Conservation (phyloP, 2,797 vertebrate genomes). For the Synanceia verrucosa region DNA sequence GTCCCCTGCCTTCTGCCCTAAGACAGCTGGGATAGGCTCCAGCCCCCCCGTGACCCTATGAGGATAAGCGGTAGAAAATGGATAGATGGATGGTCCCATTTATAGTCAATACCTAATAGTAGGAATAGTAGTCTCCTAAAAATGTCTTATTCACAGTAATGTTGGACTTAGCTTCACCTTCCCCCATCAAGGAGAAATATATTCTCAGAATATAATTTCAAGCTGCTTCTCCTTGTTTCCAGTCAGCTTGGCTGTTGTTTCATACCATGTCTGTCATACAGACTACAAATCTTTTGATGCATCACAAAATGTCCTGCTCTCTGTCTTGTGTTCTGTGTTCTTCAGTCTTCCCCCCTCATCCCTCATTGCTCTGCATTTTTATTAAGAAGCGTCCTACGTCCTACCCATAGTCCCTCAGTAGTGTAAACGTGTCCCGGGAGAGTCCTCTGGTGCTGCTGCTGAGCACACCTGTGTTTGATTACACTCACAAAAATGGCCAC, state of each 20-base stretch:
- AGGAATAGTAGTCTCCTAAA: no score
- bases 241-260: not conserved
- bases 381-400: slow-evolving; percentile 42
- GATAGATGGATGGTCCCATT: no score
- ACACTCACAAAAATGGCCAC: slow-evolving; percentile 52
- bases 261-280: not conserved
- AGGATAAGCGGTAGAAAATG: no score
- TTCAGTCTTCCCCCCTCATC: not conserved
- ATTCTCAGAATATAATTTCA: not conserved
- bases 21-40: no score
- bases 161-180: no score
- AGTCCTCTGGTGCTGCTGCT: slow-evolving; percentile 34
- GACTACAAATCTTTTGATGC: not conserved
- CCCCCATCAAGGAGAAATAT: not conserved
- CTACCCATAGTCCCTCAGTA: slow-evolving; percentile 19
- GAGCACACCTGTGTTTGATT: slow-evolving; percentile 75
- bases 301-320: not conserved
- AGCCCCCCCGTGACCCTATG: no score
- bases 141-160: no score
- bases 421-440: slow-evolving; percentile 40
- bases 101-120: no score
- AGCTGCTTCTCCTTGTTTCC: not conserved
- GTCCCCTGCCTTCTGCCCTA: no score
- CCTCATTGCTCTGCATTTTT: slow-evolving; percentile 37
- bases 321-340: not conserved